These are phyloP conservation scores for Platichthys flesus DNA, from an alignment of 2,113 vertebrate genomes.

Conservation along the genomic window DNA sequence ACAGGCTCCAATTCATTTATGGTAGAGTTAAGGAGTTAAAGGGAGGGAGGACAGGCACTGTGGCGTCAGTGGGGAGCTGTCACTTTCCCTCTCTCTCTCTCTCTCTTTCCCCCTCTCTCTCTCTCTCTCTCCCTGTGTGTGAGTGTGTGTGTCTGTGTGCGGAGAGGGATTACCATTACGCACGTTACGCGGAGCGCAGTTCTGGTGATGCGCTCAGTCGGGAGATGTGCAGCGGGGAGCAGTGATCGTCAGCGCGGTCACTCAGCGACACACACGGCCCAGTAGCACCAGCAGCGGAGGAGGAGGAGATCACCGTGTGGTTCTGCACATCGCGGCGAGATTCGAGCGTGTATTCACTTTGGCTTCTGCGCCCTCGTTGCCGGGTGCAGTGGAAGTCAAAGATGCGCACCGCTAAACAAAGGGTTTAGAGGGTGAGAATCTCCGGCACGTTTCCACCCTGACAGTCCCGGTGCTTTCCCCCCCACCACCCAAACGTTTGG, in stretches of 20 bases:
- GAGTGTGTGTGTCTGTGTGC: constrained; percentile 9
- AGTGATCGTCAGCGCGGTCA: constrained; percentile 47
- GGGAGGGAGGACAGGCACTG: constrained; percentile 23
- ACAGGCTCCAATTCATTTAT: constrained; percentile 37
- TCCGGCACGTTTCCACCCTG: background rate
- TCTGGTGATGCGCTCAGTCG: constrained; percentile 61
- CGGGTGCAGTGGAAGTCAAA: constrained; percentile 40
- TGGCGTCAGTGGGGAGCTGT: constrained; percentile 35
- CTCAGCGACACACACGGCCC: constrained; percentile 28
- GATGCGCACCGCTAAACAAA: constrained; percentile 70
- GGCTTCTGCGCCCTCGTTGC: constrained; percentile 6
- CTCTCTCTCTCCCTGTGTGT: background rate
- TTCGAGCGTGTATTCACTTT: background rate
- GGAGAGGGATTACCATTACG: constrained; percentile 69
- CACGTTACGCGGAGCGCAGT: constrained; percentile 64
- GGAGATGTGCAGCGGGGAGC: constrained; percentile 35
- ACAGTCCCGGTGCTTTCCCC: constrained; percentile 13
- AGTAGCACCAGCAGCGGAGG: background rate
- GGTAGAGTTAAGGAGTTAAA: constrained; percentile 16
- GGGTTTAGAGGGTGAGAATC: constrained; percentile 62
- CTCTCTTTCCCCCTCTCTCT: background rate
- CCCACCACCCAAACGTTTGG: background rate
- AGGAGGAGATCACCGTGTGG: background rate
- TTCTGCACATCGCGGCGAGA: background rate
- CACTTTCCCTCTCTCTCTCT: background rate